Conservation (phyloP, 1,140 invertebrate genomes). For the Chironomus striatipennis region DNA sequence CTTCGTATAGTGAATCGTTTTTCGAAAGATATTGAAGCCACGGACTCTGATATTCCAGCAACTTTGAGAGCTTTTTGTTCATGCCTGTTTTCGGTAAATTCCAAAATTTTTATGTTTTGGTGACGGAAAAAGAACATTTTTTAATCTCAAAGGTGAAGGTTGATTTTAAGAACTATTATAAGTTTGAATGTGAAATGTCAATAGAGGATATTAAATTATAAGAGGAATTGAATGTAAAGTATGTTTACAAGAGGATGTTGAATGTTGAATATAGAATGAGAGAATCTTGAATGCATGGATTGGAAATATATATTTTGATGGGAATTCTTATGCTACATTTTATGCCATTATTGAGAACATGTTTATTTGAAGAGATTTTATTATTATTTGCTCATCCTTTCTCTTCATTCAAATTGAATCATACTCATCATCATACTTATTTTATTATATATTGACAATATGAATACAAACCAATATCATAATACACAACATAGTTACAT, state of each 20-base stretch:
- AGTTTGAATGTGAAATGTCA: no score
- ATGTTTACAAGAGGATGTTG: no score
- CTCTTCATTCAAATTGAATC: no score
- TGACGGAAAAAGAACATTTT: background rate
- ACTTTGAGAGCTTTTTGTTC: slow-evolving; percentile 33
- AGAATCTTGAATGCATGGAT: background rate
- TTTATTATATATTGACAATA: no score
- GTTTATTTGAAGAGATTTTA: background rate
- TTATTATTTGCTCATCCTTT: no score
- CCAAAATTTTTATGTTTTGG: background rate
- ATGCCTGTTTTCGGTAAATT: slow-evolving; percentile 29
- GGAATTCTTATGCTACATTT: background rate
- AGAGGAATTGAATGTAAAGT: no score
- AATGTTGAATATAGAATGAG: no score
- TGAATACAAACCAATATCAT: no score
- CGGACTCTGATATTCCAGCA: slow-evolving; percentile 44
- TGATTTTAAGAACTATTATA: no score
- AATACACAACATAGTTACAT: no score
- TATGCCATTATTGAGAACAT: background rate
- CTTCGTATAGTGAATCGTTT: slow-evolving; percentile 60
- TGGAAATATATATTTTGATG: background rate
- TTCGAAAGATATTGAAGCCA: slow-evolving; percentile 55
- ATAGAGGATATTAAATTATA: no score
- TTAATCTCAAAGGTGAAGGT: background rate
- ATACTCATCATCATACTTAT: no score